Conservation (phyloP, 2,888 invertebrate species). For the Carcina quercana region DNA sequence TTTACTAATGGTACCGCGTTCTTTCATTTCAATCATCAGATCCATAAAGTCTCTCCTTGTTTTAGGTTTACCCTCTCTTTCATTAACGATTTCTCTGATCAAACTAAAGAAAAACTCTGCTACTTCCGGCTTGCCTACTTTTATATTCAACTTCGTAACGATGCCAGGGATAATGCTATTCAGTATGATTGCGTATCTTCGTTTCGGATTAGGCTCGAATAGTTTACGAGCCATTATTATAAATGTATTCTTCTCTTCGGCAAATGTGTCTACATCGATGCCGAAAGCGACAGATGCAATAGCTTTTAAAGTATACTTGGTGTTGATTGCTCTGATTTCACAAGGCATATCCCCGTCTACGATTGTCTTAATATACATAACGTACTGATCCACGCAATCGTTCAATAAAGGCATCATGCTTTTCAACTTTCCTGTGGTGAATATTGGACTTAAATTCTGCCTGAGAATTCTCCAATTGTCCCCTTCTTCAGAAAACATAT, state of each 20-base stretch:
- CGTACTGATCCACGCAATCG: slow-evolving; percentile 23
- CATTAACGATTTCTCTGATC: slow-evolving; percentile 10
- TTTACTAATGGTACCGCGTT: slow-evolving; percentile 6
- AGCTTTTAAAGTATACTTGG: slow-evolving; percentile 32
- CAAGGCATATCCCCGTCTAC: slow-evolving; percentile 20
- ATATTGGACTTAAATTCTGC: slow-evolving; percentile 31
- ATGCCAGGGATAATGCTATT: slow-evolving; percentile 24
- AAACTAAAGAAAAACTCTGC: slow-evolving; percentile 13
- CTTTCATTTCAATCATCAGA: slow-evolving; percentile 9
- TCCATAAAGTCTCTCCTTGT: slow-evolving; percentile 11
- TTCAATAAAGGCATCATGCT: slow-evolving; percentile 33
- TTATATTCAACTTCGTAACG: background rate
- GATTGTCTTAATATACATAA: slow-evolving; percentile 19
- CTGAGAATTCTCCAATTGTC: slow-evolving; percentile 35
- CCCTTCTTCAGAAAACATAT: slow-evolving; percentile 30
- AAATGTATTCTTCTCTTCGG: slow-evolving; percentile 27
- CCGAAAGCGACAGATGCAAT: slow-evolving; percentile 36
- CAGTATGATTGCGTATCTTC: slow-evolving; percentile 2
- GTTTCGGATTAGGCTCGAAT: slow-evolving; percentile 13
- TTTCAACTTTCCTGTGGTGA: slow-evolving; percentile 30
- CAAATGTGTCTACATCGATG: slow-evolving; percentile 25
- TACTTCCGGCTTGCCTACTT: slow-evolving; percentile 17
- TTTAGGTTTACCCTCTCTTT: slow-evolving; percentile 9
- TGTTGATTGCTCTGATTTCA: slow-evolving; percentile 28
- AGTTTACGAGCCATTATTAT: slow-evolving; percentile 18